phyloP scores from a whole-genome alignment of 2,888 invertebrate genomes.

The Alsophila aescularia region DNA sequence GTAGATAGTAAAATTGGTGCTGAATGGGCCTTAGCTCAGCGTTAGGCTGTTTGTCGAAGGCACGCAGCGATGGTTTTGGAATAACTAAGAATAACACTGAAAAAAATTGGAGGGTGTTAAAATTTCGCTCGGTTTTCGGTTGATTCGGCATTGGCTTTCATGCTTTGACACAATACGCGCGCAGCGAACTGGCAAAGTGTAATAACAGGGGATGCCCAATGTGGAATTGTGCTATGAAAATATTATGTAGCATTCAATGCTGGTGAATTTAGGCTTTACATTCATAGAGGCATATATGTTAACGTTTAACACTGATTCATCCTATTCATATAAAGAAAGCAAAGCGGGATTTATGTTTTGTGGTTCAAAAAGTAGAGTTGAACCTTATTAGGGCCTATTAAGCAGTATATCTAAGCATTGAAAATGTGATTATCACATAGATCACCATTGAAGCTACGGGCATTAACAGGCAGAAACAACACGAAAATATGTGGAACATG shows the following conservation, averaged over 20 bases:
- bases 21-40: too few relatives aligned
- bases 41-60: too few relatives aligned
- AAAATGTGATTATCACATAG: too few relatives aligned
- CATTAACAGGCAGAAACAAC: too few relatives aligned
- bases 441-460: too few relatives aligned
- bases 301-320: slow-evolving; percentile 7
- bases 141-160: slow-evolving; percentile 47
- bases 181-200: slow-evolving; percentile 45
- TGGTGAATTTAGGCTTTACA: slow-evolving; percentile 12
- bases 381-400: too few relatives aligned
- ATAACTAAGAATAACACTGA: background rate
- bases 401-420: too few relatives aligned
- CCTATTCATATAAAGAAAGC: background rate
- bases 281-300: background rate
- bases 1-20: too few relatives aligned
- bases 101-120: background rate
- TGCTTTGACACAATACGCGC: slow-evolving; percentile 48
- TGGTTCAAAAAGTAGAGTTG: too few relatives aligned
- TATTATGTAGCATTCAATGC: slow-evolving; percentile 15
- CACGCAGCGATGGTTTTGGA: too few relatives aligned
- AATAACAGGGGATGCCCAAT: slow-evolving; percentile 52
- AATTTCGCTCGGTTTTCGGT: slow-evolving; percentile 18
- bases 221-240: slow-evolving; percentile 43
- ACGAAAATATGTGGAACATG: too few relatives aligned
- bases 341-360: background rate